Conservation (phyloP, 2,113 vertebrate species). For the Brachypteracias leptosomus region DNA sequence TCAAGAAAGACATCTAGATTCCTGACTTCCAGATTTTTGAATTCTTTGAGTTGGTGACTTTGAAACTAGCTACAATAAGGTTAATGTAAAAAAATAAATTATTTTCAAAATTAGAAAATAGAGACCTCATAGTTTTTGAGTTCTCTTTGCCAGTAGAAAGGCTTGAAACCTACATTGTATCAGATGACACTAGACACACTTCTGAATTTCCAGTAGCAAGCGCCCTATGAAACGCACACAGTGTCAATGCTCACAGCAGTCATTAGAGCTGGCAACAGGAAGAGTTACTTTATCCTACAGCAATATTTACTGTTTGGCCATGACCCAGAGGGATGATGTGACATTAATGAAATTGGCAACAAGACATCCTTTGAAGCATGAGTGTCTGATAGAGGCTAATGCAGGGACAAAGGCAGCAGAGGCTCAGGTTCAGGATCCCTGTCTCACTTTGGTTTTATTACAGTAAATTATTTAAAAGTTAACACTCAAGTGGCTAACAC, state of each 20-base stretch:
- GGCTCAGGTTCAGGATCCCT: neutral
- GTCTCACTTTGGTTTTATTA: neutral
- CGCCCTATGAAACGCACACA: neutral
- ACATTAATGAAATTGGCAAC: conserved; percentile 27
- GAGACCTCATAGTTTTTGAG: neutral
- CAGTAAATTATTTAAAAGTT: neutral
- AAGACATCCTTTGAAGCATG: neutral
- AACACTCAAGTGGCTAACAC: neutral
- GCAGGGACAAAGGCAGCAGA: neutral
- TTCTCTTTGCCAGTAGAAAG: neutral
- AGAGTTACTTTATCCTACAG: conserved; percentile 13
- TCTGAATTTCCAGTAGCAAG: neutral
- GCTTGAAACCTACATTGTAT: neutral
- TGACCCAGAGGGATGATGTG: neutral
- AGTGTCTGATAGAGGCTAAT: neutral
- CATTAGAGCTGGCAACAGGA: neutral
- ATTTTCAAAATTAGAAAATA: neutral
- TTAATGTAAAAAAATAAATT: neutral
- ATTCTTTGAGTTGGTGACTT: neutral
- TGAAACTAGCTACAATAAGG: neutral
- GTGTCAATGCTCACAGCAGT: neutral
- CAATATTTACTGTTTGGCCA: conserved; percentile 8
- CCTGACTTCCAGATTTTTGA: neutral
- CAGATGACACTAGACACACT: neutral
- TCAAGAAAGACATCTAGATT: neutral